Conservation (phyloP, 1,140 invertebrate genomes). For the Sminthurinus signatus region DNA sequence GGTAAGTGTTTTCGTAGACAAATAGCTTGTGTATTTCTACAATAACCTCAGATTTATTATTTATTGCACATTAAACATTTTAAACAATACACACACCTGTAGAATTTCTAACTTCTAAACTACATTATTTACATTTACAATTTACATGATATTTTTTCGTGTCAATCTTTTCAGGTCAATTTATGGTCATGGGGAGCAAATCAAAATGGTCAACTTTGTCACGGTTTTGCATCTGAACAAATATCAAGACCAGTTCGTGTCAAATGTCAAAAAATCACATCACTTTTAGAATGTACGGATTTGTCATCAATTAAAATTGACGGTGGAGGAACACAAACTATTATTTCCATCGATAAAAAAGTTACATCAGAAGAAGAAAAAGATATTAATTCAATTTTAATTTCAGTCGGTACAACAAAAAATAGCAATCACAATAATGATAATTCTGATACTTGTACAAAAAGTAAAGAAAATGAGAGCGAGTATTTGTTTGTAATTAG, state of each 20-base stretch:
- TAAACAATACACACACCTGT: too few relatives aligned
- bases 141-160: too few relatives aligned
- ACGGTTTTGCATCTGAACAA: constrained; percentile 34
- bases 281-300: neutral
- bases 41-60: too few relatives aligned
- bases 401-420: neutral
- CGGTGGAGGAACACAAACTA: constrained; percentile 18
- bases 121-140: too few relatives aligned
- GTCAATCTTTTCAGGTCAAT: too few relatives aligned
- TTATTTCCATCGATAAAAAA: neutral
- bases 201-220: constrained; percentile 33
- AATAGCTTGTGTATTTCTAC: too few relatives aligned
- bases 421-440: neutral
- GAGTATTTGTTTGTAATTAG: neutral
- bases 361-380: neutral
- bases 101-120: too few relatives aligned
- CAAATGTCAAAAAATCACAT: neutral
- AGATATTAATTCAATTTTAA: constrained; percentile 1
- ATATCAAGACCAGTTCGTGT: constrained; percentile 26
- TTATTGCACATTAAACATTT: too few relatives aligned
- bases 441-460: neutral
- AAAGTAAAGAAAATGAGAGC: neutral
- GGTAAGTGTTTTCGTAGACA: too few relatives aligned
- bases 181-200: constrained; percentile 40
- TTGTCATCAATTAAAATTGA: neutral